Evolutionary conservation across 2,113 vertebrate genomes (phyloP), one percentile per base, ranked within the genome.

Genomic region (Heptranchias perlo): DNA sequence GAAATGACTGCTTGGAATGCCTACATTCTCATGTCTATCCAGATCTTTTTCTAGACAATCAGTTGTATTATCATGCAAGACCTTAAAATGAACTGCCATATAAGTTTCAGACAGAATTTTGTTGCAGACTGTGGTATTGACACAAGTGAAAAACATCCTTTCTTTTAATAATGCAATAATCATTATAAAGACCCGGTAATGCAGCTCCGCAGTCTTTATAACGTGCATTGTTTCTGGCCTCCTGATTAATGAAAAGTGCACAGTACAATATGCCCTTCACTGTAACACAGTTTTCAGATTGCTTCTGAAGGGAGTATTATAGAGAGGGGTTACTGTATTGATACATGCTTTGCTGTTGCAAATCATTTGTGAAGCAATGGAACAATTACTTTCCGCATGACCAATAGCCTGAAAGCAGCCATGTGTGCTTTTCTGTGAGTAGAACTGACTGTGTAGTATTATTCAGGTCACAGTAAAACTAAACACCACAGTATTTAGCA

Each of bases 301-400:
- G 28, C 64, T 95, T 44, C 94, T 95, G 47, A 52, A 73, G 94
- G 65, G 94, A 69, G 44, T 69, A 69, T 95, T 52, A 95, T 52
- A 52, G 25, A 69, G 65, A 95, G 65, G 65, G 65, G 64, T 69
- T 95, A 95, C 64, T 73, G 25, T 95, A 95, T 69, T 95, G 94
- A 95, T 73, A 95, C 94, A 95, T 73, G 94, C 65, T 95, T 44
- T 69, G 94, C 47, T 94, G 94, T 95, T 95, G 44, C 94, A 73
- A 95, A 95, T 73, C 94, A 95, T 52, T 69, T 73, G 94, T 73
- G 64, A 95, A 69, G 64, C 65, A 52, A 73, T 95, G 94, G 94
- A 69, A 95, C 94, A 73, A 95, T 95, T 95, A 69, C 94, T 95
- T 95, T 95, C 94, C 11, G 94, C 65, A 47, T 95, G 94, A 52